Percentiles rank a stretch among this genome's conserved stretches.
Conservation (phyloP, 2,113 vertebrate genomes). For the Lepisosteus oculatus region DNA sequence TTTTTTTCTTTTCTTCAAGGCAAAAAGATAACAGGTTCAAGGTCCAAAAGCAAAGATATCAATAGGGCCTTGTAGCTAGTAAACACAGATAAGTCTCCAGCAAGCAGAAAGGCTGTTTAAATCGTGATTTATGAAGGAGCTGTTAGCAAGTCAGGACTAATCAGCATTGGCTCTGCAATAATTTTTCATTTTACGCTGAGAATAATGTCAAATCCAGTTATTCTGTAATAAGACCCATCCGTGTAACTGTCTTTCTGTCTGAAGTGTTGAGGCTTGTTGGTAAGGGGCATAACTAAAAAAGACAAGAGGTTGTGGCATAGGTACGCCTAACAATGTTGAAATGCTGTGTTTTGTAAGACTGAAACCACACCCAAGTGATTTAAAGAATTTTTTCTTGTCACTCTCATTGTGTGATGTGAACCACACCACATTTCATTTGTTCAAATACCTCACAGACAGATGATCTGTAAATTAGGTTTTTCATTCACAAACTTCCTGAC, state of each 20-base stretch:
- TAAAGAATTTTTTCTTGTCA: no score
- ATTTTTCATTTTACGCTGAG: neutral
- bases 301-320: no score
- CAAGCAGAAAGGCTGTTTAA: neutral
- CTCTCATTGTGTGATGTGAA: no score
- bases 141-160: neutral
- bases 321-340: no score
- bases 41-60: constrained; percentile 23
- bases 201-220: neutral
- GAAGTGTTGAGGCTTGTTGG: no score
- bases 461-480: no score
- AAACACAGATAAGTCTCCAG: neutral
- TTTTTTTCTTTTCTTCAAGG: constrained; percentile 18
- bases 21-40: constrained; percentile 34
- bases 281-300: no score
- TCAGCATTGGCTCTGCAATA: neutral
- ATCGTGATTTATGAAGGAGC: neutral
- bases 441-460: no score
- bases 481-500: no score
- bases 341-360: no score
- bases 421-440: no score
- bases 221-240: neutral
- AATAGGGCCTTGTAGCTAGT: constrained; percentile 14
- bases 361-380: no score
- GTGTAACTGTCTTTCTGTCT: neutral